These are phyloP conservation scores for Pectinophora gossypiella DNA, from an alignment of 1,140 invertebrate genomes.

Conservation along the genomic window DNA sequence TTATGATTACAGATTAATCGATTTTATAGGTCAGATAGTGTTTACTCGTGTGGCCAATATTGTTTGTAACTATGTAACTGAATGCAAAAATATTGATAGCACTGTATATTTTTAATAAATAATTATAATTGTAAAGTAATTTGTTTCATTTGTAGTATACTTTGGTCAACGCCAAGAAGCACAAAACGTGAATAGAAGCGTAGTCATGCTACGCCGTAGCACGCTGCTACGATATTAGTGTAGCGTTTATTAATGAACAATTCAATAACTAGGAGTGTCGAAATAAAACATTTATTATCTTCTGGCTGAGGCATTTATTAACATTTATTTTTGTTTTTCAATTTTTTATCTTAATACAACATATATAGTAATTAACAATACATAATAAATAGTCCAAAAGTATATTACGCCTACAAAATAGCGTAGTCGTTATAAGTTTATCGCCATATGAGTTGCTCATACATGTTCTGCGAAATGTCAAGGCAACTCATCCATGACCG, in stretches of 20 bases:
- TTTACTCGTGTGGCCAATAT: neutral
- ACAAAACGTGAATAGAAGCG: neutral
- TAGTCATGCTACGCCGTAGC: neutral
- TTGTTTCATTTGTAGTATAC: neutral
- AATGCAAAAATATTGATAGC: neutral
- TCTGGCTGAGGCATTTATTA: constrained; percentile 75
- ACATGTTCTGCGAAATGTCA: constrained; percentile 48
- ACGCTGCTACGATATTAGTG: neutral
- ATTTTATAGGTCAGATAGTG: no score
- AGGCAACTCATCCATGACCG: constrained; percentile 65
- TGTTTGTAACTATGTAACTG: neutral
- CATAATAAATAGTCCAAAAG: constrained; percentile 76
- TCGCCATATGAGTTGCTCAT: constrained; percentile 66
- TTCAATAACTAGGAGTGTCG: neutral
- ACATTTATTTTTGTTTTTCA: constrained; percentile 71
- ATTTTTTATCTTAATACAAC: constrained; percentile 73
- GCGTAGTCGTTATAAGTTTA: constrained; percentile 75
- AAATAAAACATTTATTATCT: constrained; percentile 45
- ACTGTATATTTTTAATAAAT: neutral
- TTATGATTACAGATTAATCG: no score
- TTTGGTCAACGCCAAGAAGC: no score
- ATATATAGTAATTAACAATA: constrained; percentile 76
- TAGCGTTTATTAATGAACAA: neutral
- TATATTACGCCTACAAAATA: constrained; percentile 76
- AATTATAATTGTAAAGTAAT: neutral